Base-by-base conservation (phyloP, 2,888 invertebrate species). In the Pemphredon lugubris region DNA sequence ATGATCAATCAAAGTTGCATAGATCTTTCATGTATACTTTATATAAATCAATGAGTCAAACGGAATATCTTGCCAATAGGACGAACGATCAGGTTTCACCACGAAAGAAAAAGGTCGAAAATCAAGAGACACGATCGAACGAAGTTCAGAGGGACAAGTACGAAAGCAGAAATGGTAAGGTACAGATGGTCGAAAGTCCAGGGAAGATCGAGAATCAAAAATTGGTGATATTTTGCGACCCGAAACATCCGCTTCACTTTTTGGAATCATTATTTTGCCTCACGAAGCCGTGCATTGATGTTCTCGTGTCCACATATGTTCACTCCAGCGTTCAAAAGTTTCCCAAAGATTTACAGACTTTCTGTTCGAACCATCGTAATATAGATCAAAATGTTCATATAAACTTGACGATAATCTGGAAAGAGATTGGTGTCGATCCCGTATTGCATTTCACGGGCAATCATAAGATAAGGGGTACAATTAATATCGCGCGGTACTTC, bases 401-500 rank as follows among this genome's bases (percentile, higher is more conserved):
- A 14, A 60, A 54, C 0, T 60, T 89, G 14, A 81, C 72, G 20
- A 70, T 89, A 7, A 87, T 89, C 68, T 90, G 89, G 89, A 87
- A 87, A 55, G 20, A 60, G n/a, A 68, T 85, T 5, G 85, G 86
- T 3, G 21, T 81, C 4, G 84, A 88, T 82, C 83, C 88, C 6
- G 44, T 84, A 39, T 68, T 87, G 77, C 75, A 78, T 40, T 68
- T 83, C 9, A 61, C 81, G 21, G 72, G 66, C 11, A 68, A 50
- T 37, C 72, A 64, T 2, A 77, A 84, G 32, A 85, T 90, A 47
- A 57, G 64, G 1, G 90, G 90, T 0, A 82, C 87, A 70, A 81
- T 88, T 1, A 90, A 90, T 50, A 83, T 90, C 53, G 87, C 84
- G 14, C 83, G 90, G 6, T 90, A 87, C 60, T 70, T 90, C 0